Evolutionary conservation across 2,888 invertebrate species (phyloP).

Genomic region (Venustoraphidia nigricollis): DNA sequence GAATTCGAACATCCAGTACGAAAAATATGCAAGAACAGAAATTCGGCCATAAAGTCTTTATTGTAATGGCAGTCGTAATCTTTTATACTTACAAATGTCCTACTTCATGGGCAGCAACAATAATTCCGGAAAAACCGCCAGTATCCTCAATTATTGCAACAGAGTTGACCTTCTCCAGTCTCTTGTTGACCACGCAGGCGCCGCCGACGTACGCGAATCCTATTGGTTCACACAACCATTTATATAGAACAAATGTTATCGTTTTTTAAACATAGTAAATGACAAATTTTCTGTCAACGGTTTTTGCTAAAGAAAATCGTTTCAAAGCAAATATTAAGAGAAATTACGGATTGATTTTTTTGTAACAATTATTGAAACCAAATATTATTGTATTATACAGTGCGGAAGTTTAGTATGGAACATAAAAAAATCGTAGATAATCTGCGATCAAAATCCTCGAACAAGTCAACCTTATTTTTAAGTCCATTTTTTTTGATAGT

Average conservation of each 20-base stretch:
- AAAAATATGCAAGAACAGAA: neutral
- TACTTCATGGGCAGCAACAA: slow-evolving; percentile 92
- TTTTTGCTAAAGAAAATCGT: too few species aligned
- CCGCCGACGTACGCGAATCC: slow-evolving; percentile 94
- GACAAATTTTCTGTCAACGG: too few species aligned
- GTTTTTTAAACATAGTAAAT: too few species aligned
- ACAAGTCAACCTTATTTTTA: too few species aligned
- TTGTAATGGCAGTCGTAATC: neutral
- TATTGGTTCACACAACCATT: neutral
- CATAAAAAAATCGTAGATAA: too few species aligned
- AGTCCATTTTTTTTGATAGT: too few species aligned
- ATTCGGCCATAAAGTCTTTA: neutral
- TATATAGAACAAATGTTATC: neutral
- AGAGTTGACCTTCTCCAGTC: slow-evolving; percentile 89
- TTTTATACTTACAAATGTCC: slow-evolving; percentile 75
- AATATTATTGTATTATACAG: too few species aligned
- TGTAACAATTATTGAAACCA: too few species aligned
- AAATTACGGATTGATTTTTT: neutral
- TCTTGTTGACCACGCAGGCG: slow-evolving; percentile 89
- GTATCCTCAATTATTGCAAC: slow-evolving; percentile 94
- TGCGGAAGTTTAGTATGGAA: too few species aligned
- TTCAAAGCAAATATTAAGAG: neutral
- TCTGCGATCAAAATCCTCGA: too few species aligned
- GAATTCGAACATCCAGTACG: neutral
- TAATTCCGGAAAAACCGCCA: slow-evolving; percentile 90